A percentile compares a stretch with the other conserved stretches of the same genome.
phyloP scores from a whole-genome alignment of 2,113 vertebrate genomes.

The Chaetops frenatus region DNA sequence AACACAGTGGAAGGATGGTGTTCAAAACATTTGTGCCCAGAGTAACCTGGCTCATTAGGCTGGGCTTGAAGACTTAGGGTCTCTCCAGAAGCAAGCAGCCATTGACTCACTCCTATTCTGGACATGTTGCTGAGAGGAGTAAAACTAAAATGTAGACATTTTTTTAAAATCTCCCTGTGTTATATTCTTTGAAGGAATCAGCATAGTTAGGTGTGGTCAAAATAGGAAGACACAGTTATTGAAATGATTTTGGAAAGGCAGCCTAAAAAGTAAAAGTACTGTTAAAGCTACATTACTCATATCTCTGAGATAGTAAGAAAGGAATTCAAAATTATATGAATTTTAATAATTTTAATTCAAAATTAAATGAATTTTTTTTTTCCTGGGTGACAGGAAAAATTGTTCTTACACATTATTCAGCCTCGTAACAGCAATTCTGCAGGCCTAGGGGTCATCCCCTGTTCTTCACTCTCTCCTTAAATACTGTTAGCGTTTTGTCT shows the following conservation, averaged over 20 bases:
- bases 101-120: neutral
- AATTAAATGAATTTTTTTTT: neutral
- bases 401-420: neutral
- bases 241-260: neutral
- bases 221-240: neutral
- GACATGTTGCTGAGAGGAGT: neutral
- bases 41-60: neutral
- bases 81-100: neutral
- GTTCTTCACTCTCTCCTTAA: neutral
- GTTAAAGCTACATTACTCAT: neutral
- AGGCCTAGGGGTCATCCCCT: neutral
- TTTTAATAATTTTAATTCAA: neutral
- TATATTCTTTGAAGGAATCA: neutral
- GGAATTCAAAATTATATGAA: neutral
- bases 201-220: neutral
- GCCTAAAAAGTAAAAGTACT: neutral
- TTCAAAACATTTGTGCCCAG: neutral
- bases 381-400: neutral
- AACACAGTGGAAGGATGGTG: neutral
- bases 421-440: neutral
- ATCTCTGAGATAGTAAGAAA: neutral
- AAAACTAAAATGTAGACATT: neutral
- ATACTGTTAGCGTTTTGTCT: neutral
- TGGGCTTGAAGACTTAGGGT: neutral
- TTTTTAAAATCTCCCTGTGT: neutral